Base-by-base conservation (phyloP, 2,797 vertebrate species). In the Cossypha niveicapilla region DNA sequence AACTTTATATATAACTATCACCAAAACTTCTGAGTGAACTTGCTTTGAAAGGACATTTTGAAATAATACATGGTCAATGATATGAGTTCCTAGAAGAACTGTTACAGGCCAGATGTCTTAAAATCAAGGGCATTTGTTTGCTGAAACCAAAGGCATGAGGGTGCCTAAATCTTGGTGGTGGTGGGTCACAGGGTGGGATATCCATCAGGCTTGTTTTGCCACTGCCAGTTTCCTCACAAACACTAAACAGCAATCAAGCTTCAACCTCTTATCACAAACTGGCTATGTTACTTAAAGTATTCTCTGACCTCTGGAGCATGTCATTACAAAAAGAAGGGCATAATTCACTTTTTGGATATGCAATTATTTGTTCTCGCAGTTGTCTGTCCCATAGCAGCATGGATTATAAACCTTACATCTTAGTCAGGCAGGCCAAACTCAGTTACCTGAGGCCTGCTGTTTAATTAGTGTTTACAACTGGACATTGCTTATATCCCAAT, bases 381-480 rank as follows among this genome's bases (percentile, higher is more conserved):
- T 90, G 83, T 95, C 77, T 90, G 83, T 95, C 77, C 77, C 65
- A 14, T 80, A 92, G 92, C 86, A 85, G 61, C 78, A 83, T 68
- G 88, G 81, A 72, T 92, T 92, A 80, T 86, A 95, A 96, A 92
- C 77, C 65, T 94, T 83, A 77, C 60, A 80, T 91, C 39, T 86
- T 28, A 92, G 74, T 14, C 82, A 90, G 65, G 91, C 81, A 63
- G 92, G 84, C 83, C 85, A 89, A 93, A 80, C 63, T 79, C 70
- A 67, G 71, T 89, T 94, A 91, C 90, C 78, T 94, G 86, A 92
- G 88, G 65, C 74, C 86, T 61, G 78, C 92, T 80, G 65, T 91
- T 95, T 95, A 95, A 95, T 94, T 93, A 95, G 88, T 19, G 11
- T 75, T 87, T 94, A 89, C 90, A 94, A 68, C 60, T 94, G 94